Evolutionary conservation across 2,888 invertebrate genomes (phyloP), one percentile per base, ranked within the genome.

Genomic region (Ellobium chinense): DNA sequence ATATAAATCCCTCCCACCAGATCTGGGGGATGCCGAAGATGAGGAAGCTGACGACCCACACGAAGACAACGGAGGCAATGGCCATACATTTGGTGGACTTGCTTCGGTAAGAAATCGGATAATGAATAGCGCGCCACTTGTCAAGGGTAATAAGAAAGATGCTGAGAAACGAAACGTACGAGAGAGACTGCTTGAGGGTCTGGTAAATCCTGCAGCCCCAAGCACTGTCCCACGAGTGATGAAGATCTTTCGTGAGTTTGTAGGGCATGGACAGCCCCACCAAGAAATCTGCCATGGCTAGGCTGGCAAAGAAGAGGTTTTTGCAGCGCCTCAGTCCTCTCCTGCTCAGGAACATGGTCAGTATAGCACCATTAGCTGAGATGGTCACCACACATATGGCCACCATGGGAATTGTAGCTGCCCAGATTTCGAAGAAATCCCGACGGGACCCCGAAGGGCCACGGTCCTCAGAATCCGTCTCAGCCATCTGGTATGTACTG

Each of bases 81-180:
- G 89, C 86, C 69, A 87, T 85, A 36, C 83, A 84, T 39, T 87
- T 85, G 31, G 87, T 89, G 56, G 87, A 85, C 31, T 87, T 85
- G 0, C 87, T 87, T 77, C 89, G 72, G 83, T 91, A 90, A 9
- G 88, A 88, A 75, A 90, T 86, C n/a, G 91, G 91, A 78, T 87
- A 88, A 81, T 89, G 88, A 31, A 89, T 87, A 7, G 89, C 88
- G 87, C 89, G 88, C 89, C 89, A 90, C 31, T 89, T 82, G 79
- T 91, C 91, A 0, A 88, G 79, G 18, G 88, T 88, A 69, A 90
- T 89, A 24, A 89, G 82, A 78, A 91, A 85, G 56, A 90, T 88
- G 82, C 89, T 91, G 29, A 89, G 81, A 31, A 90, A 81, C 1
- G 90, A 89, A 24, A 88, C 85, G 81, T 89, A 88, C 37, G 85